phyloP scores from a whole-genome alignment of 1,140 invertebrate genomes.

The Medauroidea extradentata region DNA sequence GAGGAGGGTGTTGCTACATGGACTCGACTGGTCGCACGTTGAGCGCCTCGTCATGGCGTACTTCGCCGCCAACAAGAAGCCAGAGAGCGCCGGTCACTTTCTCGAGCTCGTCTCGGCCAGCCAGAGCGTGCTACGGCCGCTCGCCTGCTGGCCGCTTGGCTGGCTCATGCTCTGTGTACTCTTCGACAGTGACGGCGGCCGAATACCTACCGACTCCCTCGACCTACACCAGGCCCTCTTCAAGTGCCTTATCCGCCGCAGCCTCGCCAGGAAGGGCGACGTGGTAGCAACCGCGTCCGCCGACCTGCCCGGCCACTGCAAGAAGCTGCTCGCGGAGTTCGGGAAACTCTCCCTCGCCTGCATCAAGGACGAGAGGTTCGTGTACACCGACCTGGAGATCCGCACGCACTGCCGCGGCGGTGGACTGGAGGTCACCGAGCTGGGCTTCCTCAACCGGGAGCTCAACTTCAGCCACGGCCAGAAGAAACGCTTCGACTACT shows the following conservation, averaged over 20 bases:
- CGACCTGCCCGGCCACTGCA: conserved; percentile 46
- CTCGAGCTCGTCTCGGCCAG: conserved; percentile 24
- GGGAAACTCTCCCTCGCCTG: conserved; percentile 46
- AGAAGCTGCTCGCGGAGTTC: conserved; percentile 48
- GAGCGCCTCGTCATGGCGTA: conserved; percentile 45
- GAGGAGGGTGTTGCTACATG: conserved; percentile 46
- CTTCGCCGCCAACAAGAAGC: conserved; percentile 45
- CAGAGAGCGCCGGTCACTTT: conserved; percentile 29
- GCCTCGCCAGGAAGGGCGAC: conserved; percentile 27
- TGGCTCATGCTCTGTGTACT: conserved; percentile 51
- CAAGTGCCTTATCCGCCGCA: conserved; percentile 43
- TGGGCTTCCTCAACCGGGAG: conserved; percentile 45
- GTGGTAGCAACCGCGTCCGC: neutral
- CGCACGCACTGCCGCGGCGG: conserved; percentile 29
- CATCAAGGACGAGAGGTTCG: conserved; percentile 44
- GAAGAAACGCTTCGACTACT: conserved; percentile 36
- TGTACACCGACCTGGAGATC: conserved; percentile 46
- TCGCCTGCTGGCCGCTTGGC: conserved; percentile 50
- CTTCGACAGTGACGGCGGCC: conserved; percentile 42
- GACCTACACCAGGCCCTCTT: conserved; percentile 44
- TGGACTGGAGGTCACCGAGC: conserved; percentile 39
- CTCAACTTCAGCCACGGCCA: conserved; percentile 37
- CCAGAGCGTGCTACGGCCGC: conserved; percentile 34
- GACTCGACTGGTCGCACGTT: conserved; percentile 51
- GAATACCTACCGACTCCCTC: conserved; percentile 37